Base-by-base conservation (phyloP, 2,797 vertebrate genomes). In the Mallotus villosus region DNA sequence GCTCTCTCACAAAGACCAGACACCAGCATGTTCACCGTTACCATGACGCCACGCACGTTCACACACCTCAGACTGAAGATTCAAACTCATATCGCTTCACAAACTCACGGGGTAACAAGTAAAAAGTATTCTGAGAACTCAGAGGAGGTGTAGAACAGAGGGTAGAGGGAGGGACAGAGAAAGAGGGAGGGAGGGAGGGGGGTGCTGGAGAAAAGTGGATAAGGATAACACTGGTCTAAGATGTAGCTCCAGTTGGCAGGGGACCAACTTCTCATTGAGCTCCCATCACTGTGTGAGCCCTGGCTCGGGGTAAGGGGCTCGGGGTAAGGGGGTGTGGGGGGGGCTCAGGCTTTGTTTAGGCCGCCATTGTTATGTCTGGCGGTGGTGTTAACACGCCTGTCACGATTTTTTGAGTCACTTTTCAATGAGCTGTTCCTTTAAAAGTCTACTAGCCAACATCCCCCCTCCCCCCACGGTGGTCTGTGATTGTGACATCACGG, bases 301-400 rank as follows among this genome's bases (percentile, higher is more conserved):
- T n/a, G 27, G 27, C n/a, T n/a, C n/a, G n/a, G n/a, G n/a, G n/a
- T n/a, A n/a, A n/a, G 27, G 27, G 27, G 27, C 27, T 29, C 27
- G 27, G 3, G 27, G 27, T 27, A 4, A 4, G 3, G 27, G 5
- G 24, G 61, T 69, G 75, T 63, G 17, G 9, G 24, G 29, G 19
- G 46, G 29, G 41, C 70, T 1, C 59, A 9, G 0, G 59, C 61
- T 66, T 61, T 72, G 72, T 61, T 21, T 17, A 73, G 75, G 58
- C 5, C 41, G 68, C 68, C 68, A 72, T 83, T 83, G 79, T 86
- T 67, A 72, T 60, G 58, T 34, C 63, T 14, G 16, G 32, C 9
- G 32, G 55, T 7, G 55, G 9, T 37, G 78, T 90, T 90, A 91
- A 89, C 76, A 90, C 89, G 75, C 87, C 65, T 41, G 84, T 89